phyloP scores from a whole-genome alignment of 2,113 vertebrate species.

The Odobenus rosmarus region DNA sequence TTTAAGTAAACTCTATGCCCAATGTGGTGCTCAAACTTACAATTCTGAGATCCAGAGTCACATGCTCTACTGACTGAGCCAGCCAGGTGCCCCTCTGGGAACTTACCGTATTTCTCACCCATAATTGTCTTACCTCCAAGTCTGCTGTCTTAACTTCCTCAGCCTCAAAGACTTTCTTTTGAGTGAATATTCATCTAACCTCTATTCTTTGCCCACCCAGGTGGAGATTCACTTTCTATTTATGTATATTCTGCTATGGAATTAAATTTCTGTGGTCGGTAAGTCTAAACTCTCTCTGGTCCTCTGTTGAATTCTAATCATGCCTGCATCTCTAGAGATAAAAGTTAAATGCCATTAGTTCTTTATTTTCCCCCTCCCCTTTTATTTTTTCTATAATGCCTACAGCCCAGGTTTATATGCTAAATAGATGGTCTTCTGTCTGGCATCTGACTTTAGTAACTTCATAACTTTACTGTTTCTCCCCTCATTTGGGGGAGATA shows the following conservation, averaged over 20 bases:
- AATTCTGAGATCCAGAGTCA: neutral
- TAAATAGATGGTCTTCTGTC: constrained; percentile 29
- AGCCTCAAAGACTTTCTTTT: constrained; percentile 21
- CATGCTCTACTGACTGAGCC: neutral
- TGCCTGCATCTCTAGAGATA: neutral
- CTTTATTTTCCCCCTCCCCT: neutral
- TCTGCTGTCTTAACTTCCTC: neutral
- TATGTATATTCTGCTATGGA: constrained; percentile 95
- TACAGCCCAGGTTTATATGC: neutral
- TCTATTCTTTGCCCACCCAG: constrained; percentile 84
- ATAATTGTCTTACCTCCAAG: neutral
- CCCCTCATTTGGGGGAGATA: neutral
- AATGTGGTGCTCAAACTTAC: neutral
- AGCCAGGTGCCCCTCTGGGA: neutral
- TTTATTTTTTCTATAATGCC: neutral
- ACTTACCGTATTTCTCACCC: neutral
- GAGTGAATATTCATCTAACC: constrained; percentile 43
- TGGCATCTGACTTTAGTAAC: neutral
- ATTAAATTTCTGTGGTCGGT: constrained; percentile 96
- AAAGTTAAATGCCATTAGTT: neutral
- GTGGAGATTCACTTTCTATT: constrained; percentile 99
- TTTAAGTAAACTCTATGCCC: neutral
- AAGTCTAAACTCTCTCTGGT: constrained; percentile 82
- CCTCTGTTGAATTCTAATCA: constrained; percentile 32
- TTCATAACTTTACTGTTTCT: neutral